phyloP scores from a whole-genome alignment of 2,797 vertebrate genomes.

The Eospalax fontanierii region DNA sequence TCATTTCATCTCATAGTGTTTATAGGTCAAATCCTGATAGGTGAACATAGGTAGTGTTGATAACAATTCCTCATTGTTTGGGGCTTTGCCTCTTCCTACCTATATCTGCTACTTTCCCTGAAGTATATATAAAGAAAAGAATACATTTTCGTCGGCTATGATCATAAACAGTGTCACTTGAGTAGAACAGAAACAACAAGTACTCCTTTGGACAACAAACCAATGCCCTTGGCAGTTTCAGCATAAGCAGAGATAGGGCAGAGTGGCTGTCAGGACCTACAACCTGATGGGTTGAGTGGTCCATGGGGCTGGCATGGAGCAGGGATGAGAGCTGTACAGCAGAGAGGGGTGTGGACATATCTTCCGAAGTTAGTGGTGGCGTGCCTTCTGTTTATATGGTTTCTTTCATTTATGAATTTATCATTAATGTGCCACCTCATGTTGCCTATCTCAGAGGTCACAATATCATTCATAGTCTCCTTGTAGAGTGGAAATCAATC shows the following conservation, averaged over 20 bases:
- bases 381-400: conserved; percentile 73
- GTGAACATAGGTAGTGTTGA: neutral
- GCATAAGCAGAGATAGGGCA: neutral
- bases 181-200: conserved; percentile 56
- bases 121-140: neutral
- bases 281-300: conserved; percentile 12
- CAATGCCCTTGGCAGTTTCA: conserved; percentile 41
- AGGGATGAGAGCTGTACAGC: neutral
- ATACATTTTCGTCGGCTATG: conserved; percentile 14
- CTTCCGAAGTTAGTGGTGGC: conserved; percentile 56
- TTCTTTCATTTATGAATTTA: conserved; percentile 57
- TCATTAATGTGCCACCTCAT: conserved; percentile 76
- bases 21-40: neutral
- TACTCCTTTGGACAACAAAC: conserved; percentile 61
- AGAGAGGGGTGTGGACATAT: conserved; percentile 57
- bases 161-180: conserved; percentile 2
- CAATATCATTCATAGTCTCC: conserved; percentile 77
- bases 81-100: neutral
- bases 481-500: conserved; percentile 82
- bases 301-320: neutral
- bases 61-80: neutral
- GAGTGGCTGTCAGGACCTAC: conserved; percentile 53
- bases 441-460: conserved; percentile 73
- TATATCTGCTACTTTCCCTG: neutral
- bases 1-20: neutral